These are phyloP conservation scores for Euleptes europaea DNA, from an alignment of 2,113 vertebrate species.

Conservation along the genomic window DNA sequence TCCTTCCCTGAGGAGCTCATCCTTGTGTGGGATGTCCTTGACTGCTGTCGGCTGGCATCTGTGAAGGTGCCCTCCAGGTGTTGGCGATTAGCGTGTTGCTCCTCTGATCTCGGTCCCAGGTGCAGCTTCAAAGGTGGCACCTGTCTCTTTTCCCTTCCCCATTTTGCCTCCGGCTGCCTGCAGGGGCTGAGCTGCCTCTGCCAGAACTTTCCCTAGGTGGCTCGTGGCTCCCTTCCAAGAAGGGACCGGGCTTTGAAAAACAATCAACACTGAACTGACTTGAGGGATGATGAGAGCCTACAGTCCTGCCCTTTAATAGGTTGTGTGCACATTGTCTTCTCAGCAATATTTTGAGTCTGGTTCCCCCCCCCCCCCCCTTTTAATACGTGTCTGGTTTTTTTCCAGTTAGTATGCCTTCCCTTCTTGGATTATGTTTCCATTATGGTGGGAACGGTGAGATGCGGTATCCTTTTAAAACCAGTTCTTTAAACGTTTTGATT, in stretches of 20 bases:
- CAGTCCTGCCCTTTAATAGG: background rate
- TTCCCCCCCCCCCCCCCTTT: background rate
- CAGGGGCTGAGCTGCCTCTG: background rate
- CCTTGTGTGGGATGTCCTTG: background rate
- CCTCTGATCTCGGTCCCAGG: background rate
- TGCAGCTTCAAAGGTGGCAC: no score
- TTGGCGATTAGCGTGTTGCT: background rate
- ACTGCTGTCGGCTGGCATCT: background rate
- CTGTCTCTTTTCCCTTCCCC: background rate
- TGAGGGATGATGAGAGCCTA: background rate
- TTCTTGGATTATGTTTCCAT: background rate
- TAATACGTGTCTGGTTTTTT: background rate
- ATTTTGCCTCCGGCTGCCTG: fast-evolving
- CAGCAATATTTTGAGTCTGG: slow-evolving; percentile 5
- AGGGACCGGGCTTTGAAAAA: background rate
- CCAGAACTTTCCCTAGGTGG: background rate
- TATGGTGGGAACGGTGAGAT: background rate
- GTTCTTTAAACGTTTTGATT: slow-evolving; percentile 1
- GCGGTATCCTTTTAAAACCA: slow-evolving; percentile 10
- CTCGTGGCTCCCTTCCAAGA: background rate
- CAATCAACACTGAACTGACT: background rate
- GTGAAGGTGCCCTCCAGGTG: background rate
- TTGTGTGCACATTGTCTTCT: background rate
- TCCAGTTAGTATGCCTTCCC: background rate
- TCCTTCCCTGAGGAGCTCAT: no score